Evolutionary conservation across 2,797 vertebrate genomes (phyloP), one percentile per base, ranked within the genome.

Genomic region (Centropyge bicolor): DNA sequence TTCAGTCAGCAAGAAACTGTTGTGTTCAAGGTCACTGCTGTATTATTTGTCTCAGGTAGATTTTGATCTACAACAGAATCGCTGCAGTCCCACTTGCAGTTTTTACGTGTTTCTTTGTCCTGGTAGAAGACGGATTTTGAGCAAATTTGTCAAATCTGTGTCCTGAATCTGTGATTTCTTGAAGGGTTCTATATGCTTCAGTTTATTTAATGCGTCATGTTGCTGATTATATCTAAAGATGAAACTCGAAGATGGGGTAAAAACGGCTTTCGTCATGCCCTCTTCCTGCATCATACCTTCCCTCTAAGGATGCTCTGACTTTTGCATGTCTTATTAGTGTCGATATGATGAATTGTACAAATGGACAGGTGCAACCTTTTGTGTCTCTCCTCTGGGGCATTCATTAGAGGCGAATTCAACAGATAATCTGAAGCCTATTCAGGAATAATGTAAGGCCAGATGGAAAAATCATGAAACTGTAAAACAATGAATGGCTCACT

Each of bases 351-450:
- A 60, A 59, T 52, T 6, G 9, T 40, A 22, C 12, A 61, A 54
- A 17, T 52, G 1, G 10, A 6, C 12, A 46, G 36, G 11, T 52
- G 62, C 11, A 36, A 31, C 22, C 49, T 45, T 73, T 27, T 54
- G 19, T n/a, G 1, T 55, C 1, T 61, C 19, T 20, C 36, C 19
- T 77, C 35, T 35, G 24, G 31, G 45, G 36, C 61, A 22, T 55
- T 70, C 9, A 27, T 13, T 20, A 10, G 3, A 14, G 16, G 17
- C 13, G 41, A 19, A 76, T 73, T 64, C 41, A 60, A 60, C 67
- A 72, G 27, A 75, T 63, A 6, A 72, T 64, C 31, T 70, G 40
- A 74, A 48, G 52, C 22, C n/a, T 61, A 5, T 63, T 48, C 43
- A 46, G 10, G 5, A 62, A 20, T 70, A 66, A 57, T 59, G 48